Evolutionary conservation across 2,888 invertebrate genomes (phyloP).

Genomic region (Heterodera filipjevi): DNA sequence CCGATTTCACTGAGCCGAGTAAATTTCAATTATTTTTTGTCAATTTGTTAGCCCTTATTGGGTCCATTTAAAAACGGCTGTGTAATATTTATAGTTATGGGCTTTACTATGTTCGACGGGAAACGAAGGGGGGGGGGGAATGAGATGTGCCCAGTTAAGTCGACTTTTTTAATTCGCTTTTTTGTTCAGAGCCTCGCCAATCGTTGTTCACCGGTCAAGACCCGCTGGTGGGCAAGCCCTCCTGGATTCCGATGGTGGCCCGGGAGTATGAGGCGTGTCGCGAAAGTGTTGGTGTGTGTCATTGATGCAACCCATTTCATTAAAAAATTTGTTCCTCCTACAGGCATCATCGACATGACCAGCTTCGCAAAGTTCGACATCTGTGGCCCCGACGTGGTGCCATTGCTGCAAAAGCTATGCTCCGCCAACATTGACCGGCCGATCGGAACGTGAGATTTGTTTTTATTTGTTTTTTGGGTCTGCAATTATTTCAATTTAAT

Average conservation of each 20-base stretch:
- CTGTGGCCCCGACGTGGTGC: constrained; percentile 76
- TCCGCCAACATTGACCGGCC: constrained; percentile 94
- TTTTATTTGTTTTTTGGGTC: constrained; percentile 70
- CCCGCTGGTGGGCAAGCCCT: constrained; percentile 80
- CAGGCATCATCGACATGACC: constrained; percentile 84
- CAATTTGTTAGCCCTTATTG: neutral
- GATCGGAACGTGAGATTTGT: constrained; percentile 73
- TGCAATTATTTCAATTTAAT: neutral
- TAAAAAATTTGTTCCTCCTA: neutral
- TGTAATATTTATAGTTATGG: no score
- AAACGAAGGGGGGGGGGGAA: no score
- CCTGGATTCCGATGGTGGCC: constrained; percentile 86
- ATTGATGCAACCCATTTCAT: neutral
- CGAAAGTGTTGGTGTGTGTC: constrained; percentile 77
- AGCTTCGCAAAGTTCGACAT: constrained; percentile 94
- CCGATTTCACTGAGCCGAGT: constrained; percentile 11
- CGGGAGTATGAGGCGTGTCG: constrained; percentile 89
- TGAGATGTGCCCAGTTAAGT: no score
- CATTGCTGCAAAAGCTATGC: constrained; percentile 86
- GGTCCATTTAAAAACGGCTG: no score
- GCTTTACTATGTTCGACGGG: no score
- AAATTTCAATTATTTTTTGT: neutral
- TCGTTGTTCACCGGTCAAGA: constrained; percentile 39
- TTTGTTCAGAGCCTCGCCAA: constrained; percentile 18
- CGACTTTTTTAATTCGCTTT: neutral